phyloP scores from a whole-genome alignment of 2,888 invertebrate genomes.

The Aquatica leii region DNA sequence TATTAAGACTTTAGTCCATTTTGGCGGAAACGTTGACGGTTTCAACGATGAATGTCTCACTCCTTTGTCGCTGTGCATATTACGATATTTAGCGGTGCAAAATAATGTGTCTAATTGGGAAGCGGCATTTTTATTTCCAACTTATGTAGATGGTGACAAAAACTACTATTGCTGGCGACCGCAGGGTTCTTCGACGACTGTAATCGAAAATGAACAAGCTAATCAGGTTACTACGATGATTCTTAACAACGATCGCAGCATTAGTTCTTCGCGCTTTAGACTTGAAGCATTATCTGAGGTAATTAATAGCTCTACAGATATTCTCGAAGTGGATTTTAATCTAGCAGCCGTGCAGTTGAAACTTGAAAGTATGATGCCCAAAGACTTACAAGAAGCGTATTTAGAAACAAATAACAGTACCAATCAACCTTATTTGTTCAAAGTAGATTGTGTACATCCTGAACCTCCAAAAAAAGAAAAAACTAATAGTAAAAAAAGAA shows the following conservation, averaged over 20 bases:
- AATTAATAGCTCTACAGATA: constrained; percentile 12
- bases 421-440: constrained; percentile 32
- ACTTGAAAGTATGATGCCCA: background rate
- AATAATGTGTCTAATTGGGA: constrained; percentile 55
- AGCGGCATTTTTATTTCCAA: constrained; percentile 61
- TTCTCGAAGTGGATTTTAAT: constrained; percentile 10
- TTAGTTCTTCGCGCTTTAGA: too few relatives aligned
- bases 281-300: too few relatives aligned
- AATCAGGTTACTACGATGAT: background rate
- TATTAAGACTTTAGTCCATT: constrained; percentile 60
- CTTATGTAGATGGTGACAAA: constrained; percentile 72
- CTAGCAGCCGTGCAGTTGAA: constrained; percentile 1
- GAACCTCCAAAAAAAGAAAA: constrained; percentile 10
- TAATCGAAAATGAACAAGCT: constrained; percentile 13
- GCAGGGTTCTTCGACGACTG: constrained; percentile 41
- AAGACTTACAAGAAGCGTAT: constrained; percentile 16
- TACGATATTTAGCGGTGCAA: constrained; percentile 57
- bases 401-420: background rate
- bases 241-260: too few relatives aligned
- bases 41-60: constrained; percentile 67
- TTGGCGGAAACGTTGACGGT: constrained; percentile 63
- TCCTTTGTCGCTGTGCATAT: constrained; percentile 61
- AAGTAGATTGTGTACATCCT: constrained; percentile 29
- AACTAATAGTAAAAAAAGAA: constrained; percentile 4
- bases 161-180: constrained; percentile 63